Evolutionary conservation across 2,113 vertebrate genomes (phyloP), one percentile per base, ranked within the genome.

Genomic region (Otolemur garnettii): DNA sequence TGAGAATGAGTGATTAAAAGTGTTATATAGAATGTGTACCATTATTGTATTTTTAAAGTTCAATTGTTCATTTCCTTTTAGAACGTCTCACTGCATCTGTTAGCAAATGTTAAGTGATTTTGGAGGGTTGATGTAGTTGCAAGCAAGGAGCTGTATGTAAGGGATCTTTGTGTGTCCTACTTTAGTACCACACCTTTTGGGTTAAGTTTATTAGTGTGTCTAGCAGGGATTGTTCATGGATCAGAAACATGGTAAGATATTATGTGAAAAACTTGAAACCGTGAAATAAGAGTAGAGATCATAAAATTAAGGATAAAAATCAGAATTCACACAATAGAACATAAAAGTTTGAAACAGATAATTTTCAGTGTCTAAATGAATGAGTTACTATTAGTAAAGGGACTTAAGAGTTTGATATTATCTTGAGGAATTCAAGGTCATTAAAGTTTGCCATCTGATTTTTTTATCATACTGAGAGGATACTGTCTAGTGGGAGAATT

Each of bases 401-500:
- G 7, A 93, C 21, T 62, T 69, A 53, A 35, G 8, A 68, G 18
- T 80, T 69, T 85, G 35, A 59, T 53, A 38, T 42, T 77, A 94
- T 11, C 30, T 93, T 79, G 45, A 88, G 84, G 15, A 91, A 87
- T 93, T 82, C 79, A 80, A 11, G 45, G 7, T 88, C 24, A 30
- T 85, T 79, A 77, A 96, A 96, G 79, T 83, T 89, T 79, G 53
- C 57, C 66, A 50, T 38, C n/a, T 38, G 18, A 88, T 92, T 91
- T 94, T 77, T 35, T 96, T 80, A 92, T 38, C 50, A 45, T 71
- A 42, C 15, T 72, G 42, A 77, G 15, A 88, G 26, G 33, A 5
- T 53, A 45, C 80, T 68, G 33, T 81, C 79, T 80, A 55, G 17
- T 72, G 15, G 42, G 35, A 75, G 24, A 77, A 72, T 89, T 42